These are phyloP conservation scores for Venturia canescens DNA, from an alignment of 1,140 invertebrate genomes.

Conservation along the genomic window DNA sequence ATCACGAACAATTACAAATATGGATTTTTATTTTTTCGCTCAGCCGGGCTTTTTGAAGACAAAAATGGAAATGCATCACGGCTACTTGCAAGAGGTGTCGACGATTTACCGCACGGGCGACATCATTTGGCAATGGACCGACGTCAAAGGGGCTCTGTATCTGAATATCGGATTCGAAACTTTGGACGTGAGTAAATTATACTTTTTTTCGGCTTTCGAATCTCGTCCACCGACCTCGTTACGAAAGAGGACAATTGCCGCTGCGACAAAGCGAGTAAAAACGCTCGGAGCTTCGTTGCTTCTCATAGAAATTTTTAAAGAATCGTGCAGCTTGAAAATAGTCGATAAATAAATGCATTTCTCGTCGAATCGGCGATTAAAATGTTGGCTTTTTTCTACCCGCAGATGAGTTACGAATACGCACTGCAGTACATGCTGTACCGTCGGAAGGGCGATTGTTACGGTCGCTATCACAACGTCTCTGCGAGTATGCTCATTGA, in stretches of 20 bases:
- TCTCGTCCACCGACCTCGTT: too few species aligned
- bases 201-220: not conserved
- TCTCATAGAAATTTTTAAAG: too few species aligned
- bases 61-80: conserved; percentile 41
- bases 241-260: too few species aligned
- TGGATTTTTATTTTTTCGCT: conserved; percentile 15
- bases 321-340: too few species aligned
- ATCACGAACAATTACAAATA: too few species aligned
- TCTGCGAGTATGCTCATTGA: not conserved
- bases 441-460: conserved; percentile 47
- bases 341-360: too few species aligned
- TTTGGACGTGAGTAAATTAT: conserved; percentile 43
- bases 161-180: conserved; percentile 55
- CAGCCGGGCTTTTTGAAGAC: conserved; percentile 5
- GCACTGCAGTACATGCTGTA: conserved; percentile 46
- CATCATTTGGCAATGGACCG: conserved; percentile 36
- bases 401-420: conserved; percentile 59
- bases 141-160: conserved; percentile 49
- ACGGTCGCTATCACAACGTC: conserved; percentile 44
- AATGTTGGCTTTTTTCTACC: too few species aligned
- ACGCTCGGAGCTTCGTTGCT: too few species aligned
- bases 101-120: conserved; percentile 48
- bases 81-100: conserved; percentile 58
- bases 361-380: too few species aligned
- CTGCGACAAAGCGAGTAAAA: too few species aligned